Percentiles rank a stretch among this genome's conserved stretches.
Conservation (phyloP, 2,888 invertebrate species). For the Synergus japonicus region DNA sequence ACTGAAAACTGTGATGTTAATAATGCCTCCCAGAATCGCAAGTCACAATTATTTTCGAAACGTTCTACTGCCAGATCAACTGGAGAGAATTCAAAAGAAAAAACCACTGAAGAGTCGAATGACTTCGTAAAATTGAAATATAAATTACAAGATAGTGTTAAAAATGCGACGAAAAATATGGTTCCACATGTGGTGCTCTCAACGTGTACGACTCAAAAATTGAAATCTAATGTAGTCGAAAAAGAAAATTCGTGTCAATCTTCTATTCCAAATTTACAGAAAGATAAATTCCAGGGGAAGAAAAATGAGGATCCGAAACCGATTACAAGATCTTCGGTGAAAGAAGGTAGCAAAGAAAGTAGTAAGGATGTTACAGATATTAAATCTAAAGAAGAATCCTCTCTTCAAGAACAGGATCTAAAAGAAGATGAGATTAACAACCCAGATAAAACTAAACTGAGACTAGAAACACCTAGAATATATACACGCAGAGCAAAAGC, state of each 20-base stretch:
- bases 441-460: neutral
- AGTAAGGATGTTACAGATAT: neutral
- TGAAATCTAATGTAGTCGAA: slow-evolving; percentile 32
- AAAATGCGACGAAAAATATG: slow-evolving; percentile 14
- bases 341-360: neutral
- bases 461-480: neutral
- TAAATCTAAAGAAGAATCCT: neutral
- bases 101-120: neutral
- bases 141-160: slow-evolving; percentile 16
- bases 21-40: slow-evolving; percentile 46
- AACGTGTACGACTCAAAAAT: slow-evolving; percentile 10
- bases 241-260: slow-evolving; percentile 18
- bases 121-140: neutral
- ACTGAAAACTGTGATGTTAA: slow-evolving; percentile 59
- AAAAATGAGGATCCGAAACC: neutral
- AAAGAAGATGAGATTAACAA: neutral
- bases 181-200: slow-evolving; percentile 13
- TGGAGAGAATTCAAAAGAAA: slow-evolving; percentile 19
- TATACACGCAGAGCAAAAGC: slow-evolving; percentile 18
- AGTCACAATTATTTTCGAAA: neutral
- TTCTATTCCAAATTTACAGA: slow-evolving; percentile 15
- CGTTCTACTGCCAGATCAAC: neutral
- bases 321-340: slow-evolving; percentile 10
- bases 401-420: neutral
- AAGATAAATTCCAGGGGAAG: neutral